Evolutionary conservation across 2,797 vertebrate species (phyloP), one percentile per base, ranked within the genome.

Genomic region (Perodicticus potto): DNA sequence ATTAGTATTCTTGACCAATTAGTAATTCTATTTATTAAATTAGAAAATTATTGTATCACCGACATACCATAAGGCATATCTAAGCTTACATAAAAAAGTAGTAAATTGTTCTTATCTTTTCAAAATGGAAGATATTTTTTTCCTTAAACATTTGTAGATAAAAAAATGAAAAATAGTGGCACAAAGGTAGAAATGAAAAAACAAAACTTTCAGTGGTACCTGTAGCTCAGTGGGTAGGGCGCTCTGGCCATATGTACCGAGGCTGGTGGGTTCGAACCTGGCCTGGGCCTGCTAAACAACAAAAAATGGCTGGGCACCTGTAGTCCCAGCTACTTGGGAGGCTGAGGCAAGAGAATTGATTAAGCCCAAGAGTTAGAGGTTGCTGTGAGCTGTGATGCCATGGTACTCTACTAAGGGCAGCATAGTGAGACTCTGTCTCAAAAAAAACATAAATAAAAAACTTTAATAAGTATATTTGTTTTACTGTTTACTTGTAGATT

Each of bases 401-500:
- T 16, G 14, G 49, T 0, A 14, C 49, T 53, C 49, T 53, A 53
- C 14, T 4, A 3, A 53, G 49, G 49, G 49, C 14, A 5, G 16
- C 49, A 53, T 16, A 16, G 14, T 53, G 49, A 53, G 14, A 16
- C 49, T 53, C 49, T 53, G 49, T 53, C 14, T 53, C 49, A 53
- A 53, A 43, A 43, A 45, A 45, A 10, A 1, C 7, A 49, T 49
- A 14, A 49, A 49, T 45, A 45, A 45, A n/a, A n/a, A n/a, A n/a
- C 53, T 84, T 84, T 19, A 78, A 34, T 89, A 91, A 55, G 2
- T 59, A 10, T 67, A 76, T 89, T 92, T 95, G 34, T 91, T 2
- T 55, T 85, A 59, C n/a, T 83, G 40, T 91, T 1, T 69, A 83
- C 76, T 80, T 96, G 70, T 40, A 92, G 70, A 72, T 85, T 92